Evolutionary conservation across 2,113 vertebrate genomes (phyloP), one percentile per base, ranked within the genome.

Genomic region (Scomber japonicus): DNA sequence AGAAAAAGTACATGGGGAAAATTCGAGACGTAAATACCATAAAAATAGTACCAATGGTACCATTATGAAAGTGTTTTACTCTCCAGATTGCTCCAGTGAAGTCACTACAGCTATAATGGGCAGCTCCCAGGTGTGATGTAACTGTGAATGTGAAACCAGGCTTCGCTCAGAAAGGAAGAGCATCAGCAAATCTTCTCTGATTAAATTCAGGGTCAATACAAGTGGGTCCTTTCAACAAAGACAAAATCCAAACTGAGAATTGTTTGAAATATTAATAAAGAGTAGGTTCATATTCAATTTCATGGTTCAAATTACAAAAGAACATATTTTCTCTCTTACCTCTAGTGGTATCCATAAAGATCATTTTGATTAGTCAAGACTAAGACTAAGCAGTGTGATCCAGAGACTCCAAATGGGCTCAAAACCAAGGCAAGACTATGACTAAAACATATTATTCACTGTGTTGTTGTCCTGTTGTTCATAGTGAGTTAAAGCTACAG

Each of bases 71-170:
- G 19, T 17, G 71, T 46, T 80, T 78, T 35, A 3, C 16, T n/a
- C 48, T 57, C 53, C 46, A 70, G 76, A 67, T 70, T 65, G 71
- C 44, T 77, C 62, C 50, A 55, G 69, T 53, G 56, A 56, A 64
- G 48, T 59, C 44, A 19, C 53, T 19, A 13, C 55, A 54, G 71
- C 68, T 54, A 1, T 71, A 82, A 81, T 71, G 66, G 21, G 55
- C 57, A 70, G 66, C 30, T 73, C 67, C 51, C 67, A 68, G 11
- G 31, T 80, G 72, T 59, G 44, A 77, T 49, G 55, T 35, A 72
- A 35, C 44, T 66, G 56, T 9, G 4, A 75, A 63, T 65, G 30
- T 56, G 51, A 79, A 80, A 71, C 48, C 19, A 73, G 62, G n/a
- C 21, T 11, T 40, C 8, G 11, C 66, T 76, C 46, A 27, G 12